Conservation (phyloP, 2,113 vertebrate species). For the Brienomyrus brachyistius region DNA sequence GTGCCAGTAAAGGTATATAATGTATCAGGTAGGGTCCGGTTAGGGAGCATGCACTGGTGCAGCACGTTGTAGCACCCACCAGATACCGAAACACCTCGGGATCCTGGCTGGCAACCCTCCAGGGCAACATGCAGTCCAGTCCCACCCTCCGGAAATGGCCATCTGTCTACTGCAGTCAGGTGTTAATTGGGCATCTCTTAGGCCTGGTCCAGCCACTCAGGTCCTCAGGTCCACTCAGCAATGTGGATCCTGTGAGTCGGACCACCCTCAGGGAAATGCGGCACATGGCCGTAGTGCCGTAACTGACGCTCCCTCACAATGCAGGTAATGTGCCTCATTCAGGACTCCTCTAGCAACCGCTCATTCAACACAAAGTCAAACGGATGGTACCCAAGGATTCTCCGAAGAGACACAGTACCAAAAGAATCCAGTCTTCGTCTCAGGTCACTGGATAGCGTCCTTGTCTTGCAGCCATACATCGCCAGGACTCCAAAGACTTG, state of each 20-base stretch:
- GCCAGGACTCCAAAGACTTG: too few relatives aligned
- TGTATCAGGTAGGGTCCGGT: neutral
- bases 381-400: too few relatives aligned
- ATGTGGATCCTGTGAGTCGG: neutral
- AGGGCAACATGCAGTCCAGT: neutral
- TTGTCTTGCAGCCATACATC: too few relatives aligned
- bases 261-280: too few relatives aligned
- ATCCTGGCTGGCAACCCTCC: neutral
- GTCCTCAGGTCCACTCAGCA: neutral
- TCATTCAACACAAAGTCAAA: too few relatives aligned
- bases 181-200: neutral
- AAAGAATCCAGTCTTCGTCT: neutral
- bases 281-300: too few relatives aligned
- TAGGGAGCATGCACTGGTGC: neutral
- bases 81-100: neutral
- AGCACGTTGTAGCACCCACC: neutral
- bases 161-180: neutral
- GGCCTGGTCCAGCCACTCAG: neutral
- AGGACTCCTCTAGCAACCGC: too few relatives aligned
- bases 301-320: too few relatives aligned
- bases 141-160: neutral
- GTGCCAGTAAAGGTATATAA: neutral
- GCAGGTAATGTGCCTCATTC: too few relatives aligned
- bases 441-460: neutral
- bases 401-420: too few relatives aligned